A percentile compares a stretch with the other conserved stretches of the same genome.
These are phyloP conservation scores for Microcaecilia unicolor DNA, from an alignment of 2,797 vertebrate genomes.

Conservation along the genomic window DNA sequence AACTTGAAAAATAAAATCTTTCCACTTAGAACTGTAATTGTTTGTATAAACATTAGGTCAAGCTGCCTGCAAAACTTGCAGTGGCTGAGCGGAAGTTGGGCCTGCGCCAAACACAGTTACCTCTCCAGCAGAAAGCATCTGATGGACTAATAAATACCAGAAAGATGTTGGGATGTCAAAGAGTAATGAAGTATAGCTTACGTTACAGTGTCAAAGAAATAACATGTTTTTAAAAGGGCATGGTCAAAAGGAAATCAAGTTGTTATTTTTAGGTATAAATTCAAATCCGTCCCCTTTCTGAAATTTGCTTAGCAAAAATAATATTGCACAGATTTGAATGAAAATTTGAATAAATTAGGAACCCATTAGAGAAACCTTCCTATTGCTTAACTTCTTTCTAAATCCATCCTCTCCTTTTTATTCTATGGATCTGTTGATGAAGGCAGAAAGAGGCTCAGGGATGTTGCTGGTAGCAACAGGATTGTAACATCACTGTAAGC, in stretches of 20 bases:
- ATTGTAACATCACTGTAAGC: no score
- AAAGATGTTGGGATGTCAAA: neutral
- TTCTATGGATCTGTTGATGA: no score
- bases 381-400: no score
- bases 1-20: neutral
- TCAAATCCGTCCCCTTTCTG: no score
- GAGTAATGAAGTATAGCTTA: slow-evolving; percentile 1
- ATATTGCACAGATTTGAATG: no score
- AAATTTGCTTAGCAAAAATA: no score
- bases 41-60: slow-evolving; percentile 3
- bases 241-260: slow-evolving; percentile 7
- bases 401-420: no score
- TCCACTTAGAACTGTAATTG: neutral
- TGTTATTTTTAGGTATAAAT: neutral
- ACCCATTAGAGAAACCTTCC: neutral
- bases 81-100: neutral
- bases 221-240: slow-evolving; percentile 3
- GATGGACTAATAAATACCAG: neutral
- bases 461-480: no score
- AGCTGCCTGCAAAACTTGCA: neutral
- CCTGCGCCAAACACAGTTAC: neutral
- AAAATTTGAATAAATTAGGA: no score
- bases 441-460: no score
- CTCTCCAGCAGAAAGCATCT: neutral
- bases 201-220: slow-evolving; percentile 1